These are phyloP conservation scores for Dendrocincla tyrannina DNA, from an alignment of 2,797 vertebrate genomes.

Conservation along the genomic window DNA sequence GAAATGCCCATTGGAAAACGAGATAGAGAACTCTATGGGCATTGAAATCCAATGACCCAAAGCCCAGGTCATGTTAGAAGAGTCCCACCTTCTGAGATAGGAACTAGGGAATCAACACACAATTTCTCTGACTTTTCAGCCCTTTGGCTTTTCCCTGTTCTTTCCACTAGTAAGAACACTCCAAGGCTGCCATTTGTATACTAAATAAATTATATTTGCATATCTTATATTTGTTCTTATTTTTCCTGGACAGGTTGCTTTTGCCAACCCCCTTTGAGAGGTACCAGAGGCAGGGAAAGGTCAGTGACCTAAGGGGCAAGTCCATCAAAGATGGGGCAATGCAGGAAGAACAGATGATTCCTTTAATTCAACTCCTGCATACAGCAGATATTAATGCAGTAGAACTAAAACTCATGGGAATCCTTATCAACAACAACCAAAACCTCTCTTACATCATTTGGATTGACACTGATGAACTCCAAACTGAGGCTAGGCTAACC, in stretches of 20 bases:
- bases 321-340: background rate
- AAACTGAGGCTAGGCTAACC: background rate
- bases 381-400: background rate
- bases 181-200: background rate
- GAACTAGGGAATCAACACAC: background rate
- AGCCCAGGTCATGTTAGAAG: background rate
- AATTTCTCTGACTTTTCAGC: background rate
- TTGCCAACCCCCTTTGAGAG: background rate
- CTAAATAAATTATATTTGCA: background rate
- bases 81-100: background rate
- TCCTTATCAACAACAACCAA: background rate
- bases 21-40: background rate
- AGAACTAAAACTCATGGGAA: background rate
- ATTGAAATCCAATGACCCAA: background rate
- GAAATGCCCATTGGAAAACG: background rate
- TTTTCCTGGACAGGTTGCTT: background rate
- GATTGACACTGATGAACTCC: background rate
- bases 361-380: rapidly evolving
- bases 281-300: background rate
- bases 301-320: background rate
- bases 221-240: background rate
- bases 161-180: background rate
- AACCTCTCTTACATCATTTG: background rate
- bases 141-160: background rate
- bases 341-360: background rate